A percentile compares a stretch with the other conserved stretches of the same genome.
Conservation (phyloP, 2,113 vertebrate genomes). For the Thalassoma bifasciatum region DNA sequence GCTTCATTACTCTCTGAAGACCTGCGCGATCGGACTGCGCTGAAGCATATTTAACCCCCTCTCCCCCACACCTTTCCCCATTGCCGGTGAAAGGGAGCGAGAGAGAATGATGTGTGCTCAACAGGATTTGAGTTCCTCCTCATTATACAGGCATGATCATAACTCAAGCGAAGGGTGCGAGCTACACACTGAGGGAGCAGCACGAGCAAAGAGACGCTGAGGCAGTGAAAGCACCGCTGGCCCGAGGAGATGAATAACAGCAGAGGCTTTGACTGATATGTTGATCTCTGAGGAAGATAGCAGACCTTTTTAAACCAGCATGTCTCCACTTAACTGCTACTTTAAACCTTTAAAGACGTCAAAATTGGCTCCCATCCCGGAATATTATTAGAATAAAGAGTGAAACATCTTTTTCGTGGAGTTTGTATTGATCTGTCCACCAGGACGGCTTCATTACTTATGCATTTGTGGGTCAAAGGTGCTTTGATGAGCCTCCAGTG, state of each 20-base stretch:
- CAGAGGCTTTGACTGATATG: constrained; percentile 30
- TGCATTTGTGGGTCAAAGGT: constrained; percentile 54
- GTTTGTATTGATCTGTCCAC: constrained; percentile 49
- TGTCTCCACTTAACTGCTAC: constrained; percentile 6
- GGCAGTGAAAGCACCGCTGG: constrained; percentile 14
- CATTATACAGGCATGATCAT: constrained; percentile 58
- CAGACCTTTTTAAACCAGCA: constrained; percentile 6
- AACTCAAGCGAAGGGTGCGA: constrained; percentile 44
- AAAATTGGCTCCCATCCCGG: neutral
- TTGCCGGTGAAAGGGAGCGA: neutral
- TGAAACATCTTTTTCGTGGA: constrained; percentile 5
- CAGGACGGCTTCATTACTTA: constrained; percentile 42
- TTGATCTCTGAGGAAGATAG: constrained; percentile 20
- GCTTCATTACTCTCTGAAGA: constrained; percentile 72
- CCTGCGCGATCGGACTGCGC: constrained; percentile 25
- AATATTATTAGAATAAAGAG: neutral
- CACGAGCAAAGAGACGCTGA: constrained; percentile 33
- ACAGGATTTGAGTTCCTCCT: constrained; percentile 50
- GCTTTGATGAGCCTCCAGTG: constrained; percentile 39
- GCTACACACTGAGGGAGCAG: constrained; percentile 46
- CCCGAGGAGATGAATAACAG: constrained; percentile 17
- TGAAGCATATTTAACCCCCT: constrained; percentile 44
- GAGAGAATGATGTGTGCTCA: constrained; percentile 38
- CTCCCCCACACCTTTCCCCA: neutral
- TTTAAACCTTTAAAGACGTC: neutral